A percentile compares a stretch with the other conserved stretches of the same genome.
Evolutionary conservation across 1,140 invertebrate genomes (phyloP).

Genomic region (Drosophila obscura): DNA sequence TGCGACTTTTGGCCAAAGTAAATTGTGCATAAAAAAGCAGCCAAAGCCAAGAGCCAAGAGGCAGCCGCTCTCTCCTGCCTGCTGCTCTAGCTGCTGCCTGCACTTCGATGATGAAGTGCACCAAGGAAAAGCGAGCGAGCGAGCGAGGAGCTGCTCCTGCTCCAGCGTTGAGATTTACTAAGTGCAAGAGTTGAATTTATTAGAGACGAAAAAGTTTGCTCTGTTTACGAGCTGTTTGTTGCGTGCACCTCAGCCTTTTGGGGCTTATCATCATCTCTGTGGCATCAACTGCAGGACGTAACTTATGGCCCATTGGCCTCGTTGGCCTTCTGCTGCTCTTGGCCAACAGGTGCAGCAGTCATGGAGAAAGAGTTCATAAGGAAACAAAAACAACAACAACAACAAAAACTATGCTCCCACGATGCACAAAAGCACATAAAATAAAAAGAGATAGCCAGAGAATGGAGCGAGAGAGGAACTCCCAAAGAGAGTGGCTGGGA

Average conservation of each 20-base stretch:
- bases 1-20: slow-evolving; percentile 79
- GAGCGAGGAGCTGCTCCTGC: slow-evolving; percentile 36
- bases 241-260: slow-evolving; percentile 25
- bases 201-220: slow-evolving; percentile 74
- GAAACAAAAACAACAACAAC: too few species aligned
- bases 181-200: slow-evolving; percentile 80
- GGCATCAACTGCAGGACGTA: slow-evolving; percentile 60
- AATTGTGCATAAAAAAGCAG: slow-evolving; percentile 80
- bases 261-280: slow-evolving; percentile 56
- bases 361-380: slow-evolving; percentile 31
- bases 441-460: slow-evolving; percentile 37
- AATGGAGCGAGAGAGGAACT: slow-evolving; percentile 17
- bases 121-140: slow-evolving; percentile 71
- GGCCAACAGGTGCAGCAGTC: slow-evolving; percentile 71
- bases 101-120: slow-evolving; percentile 78
- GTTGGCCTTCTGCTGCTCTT: slow-evolving; percentile 2
- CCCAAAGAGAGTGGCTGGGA: too few species aligned
- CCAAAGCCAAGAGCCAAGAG: slow-evolving; percentile 28
- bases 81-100: slow-evolving; percentile 33
- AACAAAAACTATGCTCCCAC: slow-evolving; percentile 73
- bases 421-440: slow-evolving; percentile 75
- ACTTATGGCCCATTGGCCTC: slow-evolving; percentile 57
- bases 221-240: slow-evolving; percentile 73
- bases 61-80: not conserved
- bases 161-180: slow-evolving; percentile 67